Evolutionary conservation across 1,140 invertebrate species (phyloP).

Genomic region (Aphis craccivora): DNA sequence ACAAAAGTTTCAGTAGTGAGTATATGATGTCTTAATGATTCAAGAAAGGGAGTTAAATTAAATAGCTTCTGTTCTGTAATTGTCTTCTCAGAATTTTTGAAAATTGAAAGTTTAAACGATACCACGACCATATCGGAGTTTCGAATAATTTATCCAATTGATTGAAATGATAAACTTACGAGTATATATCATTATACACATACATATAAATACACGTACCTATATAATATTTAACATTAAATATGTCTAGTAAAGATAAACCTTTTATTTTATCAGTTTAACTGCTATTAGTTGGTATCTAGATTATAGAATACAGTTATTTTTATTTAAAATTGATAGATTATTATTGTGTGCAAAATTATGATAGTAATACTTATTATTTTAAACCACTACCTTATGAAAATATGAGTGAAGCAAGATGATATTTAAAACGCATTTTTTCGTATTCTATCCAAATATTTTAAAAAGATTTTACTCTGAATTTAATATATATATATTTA

Average conservation of each 20-base stretch:
- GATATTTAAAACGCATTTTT: not conserved
- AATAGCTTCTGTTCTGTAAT: not conserved
- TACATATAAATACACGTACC: not conserved
- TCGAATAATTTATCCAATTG: not conserved
- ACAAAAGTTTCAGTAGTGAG: conserved; percentile 17
- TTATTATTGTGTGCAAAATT: not conserved
- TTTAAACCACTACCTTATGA: not conserved
- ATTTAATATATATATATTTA: no score
- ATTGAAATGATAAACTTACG: not conserved
- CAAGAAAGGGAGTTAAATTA: not conserved
- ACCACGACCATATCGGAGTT: not conserved
- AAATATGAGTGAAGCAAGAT: not conserved
- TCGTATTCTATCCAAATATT: not conserved
- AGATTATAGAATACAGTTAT: no score
- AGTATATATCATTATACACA: no score
- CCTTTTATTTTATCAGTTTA: not conserved
- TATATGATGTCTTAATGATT: not conserved
- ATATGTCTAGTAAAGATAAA: not conserved
- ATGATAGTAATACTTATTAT: not conserved
- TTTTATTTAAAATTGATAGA: not conserved
- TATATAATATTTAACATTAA: not conserved
- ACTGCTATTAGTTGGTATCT: no score
- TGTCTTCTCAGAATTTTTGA: not conserved
- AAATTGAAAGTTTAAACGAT: not conserved
- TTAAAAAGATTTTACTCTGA: not conserved